A percentile compares a stretch with the other conserved stretches of the same genome.
Conservation (phyloP, 2,113 vertebrate genomes). For the Pterocles orientalis region DNA sequence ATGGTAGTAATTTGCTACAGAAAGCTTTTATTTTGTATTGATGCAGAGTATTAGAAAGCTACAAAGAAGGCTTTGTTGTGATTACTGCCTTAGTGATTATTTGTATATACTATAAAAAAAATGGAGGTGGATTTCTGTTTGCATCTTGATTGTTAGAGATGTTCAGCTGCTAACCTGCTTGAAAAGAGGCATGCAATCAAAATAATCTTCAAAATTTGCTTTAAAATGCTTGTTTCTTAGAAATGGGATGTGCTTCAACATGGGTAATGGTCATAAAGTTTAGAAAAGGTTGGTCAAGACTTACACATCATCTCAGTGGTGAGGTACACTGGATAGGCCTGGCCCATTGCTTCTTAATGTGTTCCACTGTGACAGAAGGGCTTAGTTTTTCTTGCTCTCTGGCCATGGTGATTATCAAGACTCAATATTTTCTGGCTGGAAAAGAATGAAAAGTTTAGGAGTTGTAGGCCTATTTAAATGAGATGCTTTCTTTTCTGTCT, state of each 20-base stretch:
- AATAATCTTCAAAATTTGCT: not conserved
- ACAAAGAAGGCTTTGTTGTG: not conserved
- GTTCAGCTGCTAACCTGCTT: not conserved
- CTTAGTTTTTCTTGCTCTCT: not conserved
- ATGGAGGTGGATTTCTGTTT: not conserved
- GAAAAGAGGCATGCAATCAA: not conserved
- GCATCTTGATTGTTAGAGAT: not conserved
- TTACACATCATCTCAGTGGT: not conserved
- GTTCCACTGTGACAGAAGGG: not conserved
- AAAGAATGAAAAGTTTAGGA: not conserved
- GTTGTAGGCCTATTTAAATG: not conserved
- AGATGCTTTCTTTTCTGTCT: not conserved
- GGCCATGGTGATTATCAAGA: not conserved
- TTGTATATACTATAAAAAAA: not conserved
- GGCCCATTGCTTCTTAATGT: not conserved
- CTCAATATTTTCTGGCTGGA: not conserved
- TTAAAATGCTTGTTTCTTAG: not conserved
- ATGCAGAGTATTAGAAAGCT: not conserved
- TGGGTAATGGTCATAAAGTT: not conserved
- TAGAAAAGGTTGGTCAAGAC: not conserved
- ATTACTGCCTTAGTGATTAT: not conserved
- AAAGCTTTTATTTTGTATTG: not conserved
- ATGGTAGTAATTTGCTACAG: not conserved
- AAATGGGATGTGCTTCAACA: not conserved
- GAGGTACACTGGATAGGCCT: not conserved